A percentile compares a stretch with the other conserved stretches of the same genome.
Evolutionary conservation across 2,113 vertebrate species (phyloP).

Genomic region (Carassius auratus): DNA sequence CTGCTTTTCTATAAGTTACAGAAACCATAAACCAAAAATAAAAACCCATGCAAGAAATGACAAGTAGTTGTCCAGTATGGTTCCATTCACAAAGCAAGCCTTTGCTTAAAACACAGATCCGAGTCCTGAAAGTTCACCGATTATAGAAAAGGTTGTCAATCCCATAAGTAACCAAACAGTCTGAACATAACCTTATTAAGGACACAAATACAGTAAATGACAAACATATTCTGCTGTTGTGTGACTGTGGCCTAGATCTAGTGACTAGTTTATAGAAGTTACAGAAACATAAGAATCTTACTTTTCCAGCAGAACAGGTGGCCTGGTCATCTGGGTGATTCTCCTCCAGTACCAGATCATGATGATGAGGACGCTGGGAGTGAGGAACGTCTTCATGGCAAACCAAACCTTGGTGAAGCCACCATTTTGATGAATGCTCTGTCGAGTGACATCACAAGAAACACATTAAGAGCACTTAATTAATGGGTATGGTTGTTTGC

Average conservation of each 20-base stretch:
- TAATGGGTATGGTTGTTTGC: constrained; percentile 17
- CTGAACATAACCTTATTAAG: too few species aligned
- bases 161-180: background rate
- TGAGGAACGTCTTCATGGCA: constrained; percentile 99
- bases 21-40: background rate
- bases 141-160: background rate
- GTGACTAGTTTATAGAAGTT: background rate
- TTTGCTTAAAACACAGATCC: background rate
- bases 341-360: constrained; percentile 99
- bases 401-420: constrained; percentile 99
- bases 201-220: background rate
- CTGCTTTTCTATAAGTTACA: background rate
- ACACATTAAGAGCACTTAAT: constrained; percentile 23
- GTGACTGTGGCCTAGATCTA: background rate
- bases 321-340: constrained; percentile 90
- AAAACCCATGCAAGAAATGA: background rate
- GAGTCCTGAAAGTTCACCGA: background rate
- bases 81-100: background rate
- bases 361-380: constrained; percentile 93
- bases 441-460: constrained; percentile 2
- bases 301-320: constrained; percentile 97
- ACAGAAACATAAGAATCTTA: constrained; percentile 73
- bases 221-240: background rate
- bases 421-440: constrained; percentile 97
- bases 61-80: background rate